These are phyloP conservation scores for Ictalurus furcatus DNA, from an alignment of 2,113 vertebrate species.

Conservation along the genomic window DNA sequence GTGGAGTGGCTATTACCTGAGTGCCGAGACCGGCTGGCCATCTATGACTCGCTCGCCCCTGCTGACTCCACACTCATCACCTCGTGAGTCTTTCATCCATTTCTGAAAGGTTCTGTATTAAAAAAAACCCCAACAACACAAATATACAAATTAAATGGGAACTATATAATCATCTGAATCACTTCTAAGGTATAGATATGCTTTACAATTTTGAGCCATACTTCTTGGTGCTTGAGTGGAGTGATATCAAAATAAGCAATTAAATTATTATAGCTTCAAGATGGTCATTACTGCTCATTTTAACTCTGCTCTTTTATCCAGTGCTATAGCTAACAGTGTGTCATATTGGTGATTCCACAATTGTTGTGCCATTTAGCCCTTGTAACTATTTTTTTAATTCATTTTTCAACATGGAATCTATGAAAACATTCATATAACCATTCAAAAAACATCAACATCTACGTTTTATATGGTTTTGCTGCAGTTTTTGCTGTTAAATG, in stretches of 20 bases:
- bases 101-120: not conserved
- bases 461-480: no score
- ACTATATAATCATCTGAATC: not conserved
- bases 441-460: not conserved
- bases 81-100: constrained; percentile 77
- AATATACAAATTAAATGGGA: not conserved
- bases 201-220: not conserved
- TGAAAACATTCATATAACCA: not conserved
- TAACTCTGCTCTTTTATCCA: not conserved
- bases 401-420: not conserved
- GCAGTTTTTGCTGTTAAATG: not conserved
- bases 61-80: constrained; percentile 82
- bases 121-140: not conserved
- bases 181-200: not conserved
- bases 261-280: not conserved
- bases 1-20: constrained; percentile 84
- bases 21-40: constrained; percentile 84
- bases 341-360: not conserved
- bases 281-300: not conserved
- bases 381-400: no score
- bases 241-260: not conserved
- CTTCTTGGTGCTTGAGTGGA: not conserved
- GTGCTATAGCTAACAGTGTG: not conserved
- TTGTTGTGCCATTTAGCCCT: not conserved
- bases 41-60: constrained; percentile 80